These are phyloP conservation scores for Dipodomys spectabilis DNA, from an alignment of 2,113 vertebrate species.

Conservation along the genomic window DNA sequence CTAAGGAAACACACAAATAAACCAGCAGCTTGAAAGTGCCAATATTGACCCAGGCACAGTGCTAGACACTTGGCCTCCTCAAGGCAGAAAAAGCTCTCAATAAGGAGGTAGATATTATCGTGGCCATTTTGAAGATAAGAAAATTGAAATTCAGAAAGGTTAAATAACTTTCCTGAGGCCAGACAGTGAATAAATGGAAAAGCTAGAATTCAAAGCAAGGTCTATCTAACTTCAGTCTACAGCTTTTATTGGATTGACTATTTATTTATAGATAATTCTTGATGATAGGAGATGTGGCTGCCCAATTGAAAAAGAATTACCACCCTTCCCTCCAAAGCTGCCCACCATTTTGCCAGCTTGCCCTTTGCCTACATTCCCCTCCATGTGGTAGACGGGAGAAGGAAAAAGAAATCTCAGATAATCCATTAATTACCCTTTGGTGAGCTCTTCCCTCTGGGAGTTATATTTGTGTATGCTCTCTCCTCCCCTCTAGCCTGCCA, in stretches of 20 bases:
- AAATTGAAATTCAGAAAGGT: constrained; percentile 60
- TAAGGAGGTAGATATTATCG: background rate
- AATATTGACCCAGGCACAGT: background rate
- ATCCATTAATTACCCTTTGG: background rate
- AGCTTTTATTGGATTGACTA: background rate
- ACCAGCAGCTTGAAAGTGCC: background rate
- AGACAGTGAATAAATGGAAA: constrained; percentile 18
- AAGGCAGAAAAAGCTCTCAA: background rate
- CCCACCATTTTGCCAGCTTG: background rate
- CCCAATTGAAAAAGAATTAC: background rate
- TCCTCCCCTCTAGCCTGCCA: background rate
- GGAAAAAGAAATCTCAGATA: background rate
- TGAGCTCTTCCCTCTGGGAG: background rate
- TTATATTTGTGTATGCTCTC: background rate
- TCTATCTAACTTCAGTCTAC: background rate
- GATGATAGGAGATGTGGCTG: background rate
- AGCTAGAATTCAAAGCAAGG: background rate
- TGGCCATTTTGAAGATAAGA: constrained; percentile 29
- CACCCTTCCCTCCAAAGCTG: background rate
- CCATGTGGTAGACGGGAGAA: background rate
- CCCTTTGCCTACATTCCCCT: background rate
- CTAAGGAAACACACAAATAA: background rate
- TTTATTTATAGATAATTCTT: constrained; percentile 36
- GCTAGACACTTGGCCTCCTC: constrained; percentile 16
- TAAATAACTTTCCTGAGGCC: constrained; percentile 45